Conservation (phyloP, 1,140 invertebrate species). For the Drosophila paulistorum region DNA sequence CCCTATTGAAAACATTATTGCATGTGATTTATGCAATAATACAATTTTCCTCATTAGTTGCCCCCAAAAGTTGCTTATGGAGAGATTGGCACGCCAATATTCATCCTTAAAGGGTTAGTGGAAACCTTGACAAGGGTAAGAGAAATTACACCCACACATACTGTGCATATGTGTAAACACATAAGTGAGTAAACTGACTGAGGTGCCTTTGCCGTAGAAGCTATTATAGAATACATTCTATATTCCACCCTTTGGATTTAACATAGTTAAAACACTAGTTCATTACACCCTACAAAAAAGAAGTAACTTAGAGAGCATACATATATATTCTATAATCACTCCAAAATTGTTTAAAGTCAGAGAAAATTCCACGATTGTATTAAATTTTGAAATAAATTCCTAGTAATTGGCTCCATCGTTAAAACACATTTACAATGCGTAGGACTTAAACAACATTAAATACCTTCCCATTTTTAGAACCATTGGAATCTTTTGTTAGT, state of each 20-base stretch:
- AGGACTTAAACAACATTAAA: neutral
- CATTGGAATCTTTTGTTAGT: conserved; percentile 6
- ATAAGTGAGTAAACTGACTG: neutral
- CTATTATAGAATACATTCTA: conserved; percentile 3
- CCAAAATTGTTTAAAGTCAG: neutral
- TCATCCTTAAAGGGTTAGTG: conserved; percentile 5
- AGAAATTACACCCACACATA: conserved; percentile 8
- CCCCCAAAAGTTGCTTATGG: conserved; percentile 55
- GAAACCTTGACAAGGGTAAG: conserved; percentile 1
- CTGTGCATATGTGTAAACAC: neutral
- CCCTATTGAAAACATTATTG: conserved; percentile 75
- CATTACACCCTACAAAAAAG: neutral
- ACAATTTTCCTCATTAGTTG: conserved; percentile 76
- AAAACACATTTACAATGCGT: no score
- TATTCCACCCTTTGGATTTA: neutral
- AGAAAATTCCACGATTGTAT: no score
- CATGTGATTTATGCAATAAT: conserved; percentile 76
- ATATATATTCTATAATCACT: neutral
- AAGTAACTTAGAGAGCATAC: neutral
- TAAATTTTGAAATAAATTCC: neutral
- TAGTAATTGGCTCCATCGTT: neutral
- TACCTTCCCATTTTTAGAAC: neutral
- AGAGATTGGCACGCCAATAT: neutral
- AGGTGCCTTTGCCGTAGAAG: conserved; percentile 2
- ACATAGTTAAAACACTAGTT: neutral